phyloP scores from a whole-genome alignment of 2,888 invertebrate species.

The Neoscelio sp. region DNA sequence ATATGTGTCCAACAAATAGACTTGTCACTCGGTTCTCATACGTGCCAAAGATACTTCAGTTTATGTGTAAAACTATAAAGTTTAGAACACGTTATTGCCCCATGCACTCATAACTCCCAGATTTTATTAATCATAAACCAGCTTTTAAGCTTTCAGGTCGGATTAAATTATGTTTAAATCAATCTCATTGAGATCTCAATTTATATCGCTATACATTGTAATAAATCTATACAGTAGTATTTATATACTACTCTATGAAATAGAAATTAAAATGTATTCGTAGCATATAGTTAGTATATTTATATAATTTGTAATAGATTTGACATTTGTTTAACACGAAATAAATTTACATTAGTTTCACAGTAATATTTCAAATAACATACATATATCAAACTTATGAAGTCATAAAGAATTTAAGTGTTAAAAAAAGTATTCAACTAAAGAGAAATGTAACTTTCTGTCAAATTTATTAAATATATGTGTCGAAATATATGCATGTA shows the following conservation, averaged over 20 bases:
- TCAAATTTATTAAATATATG: conserved; percentile 18
- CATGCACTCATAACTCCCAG: conserved; percentile 9
- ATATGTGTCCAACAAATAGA: conserved; percentile 33
- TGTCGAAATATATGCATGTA: conserved; percentile 15
- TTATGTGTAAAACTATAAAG: conserved; percentile 12
- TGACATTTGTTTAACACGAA: background rate
- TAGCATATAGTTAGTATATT: no score
- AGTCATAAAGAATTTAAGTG: conserved; percentile 2
- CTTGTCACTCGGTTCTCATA: conserved; percentile 16
- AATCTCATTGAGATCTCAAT: conserved; percentile 32
- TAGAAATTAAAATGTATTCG: no score
- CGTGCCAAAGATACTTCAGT: conserved; percentile 35
- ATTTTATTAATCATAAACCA: conserved; percentile 55
- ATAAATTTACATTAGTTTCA: background rate
- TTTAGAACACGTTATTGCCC: conserved; percentile 31
- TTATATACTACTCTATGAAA: no score
- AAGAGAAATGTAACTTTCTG: conserved; percentile 17
- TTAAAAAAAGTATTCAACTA: background rate
- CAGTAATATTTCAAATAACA: background rate
- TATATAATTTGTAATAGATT: no score
- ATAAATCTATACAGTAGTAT: background rate
- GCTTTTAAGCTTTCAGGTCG: conserved; percentile 33
- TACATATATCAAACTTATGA: conserved; percentile 12
- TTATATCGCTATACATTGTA: conserved; percentile 5
- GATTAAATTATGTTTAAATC: conserved; percentile 26